These are phyloP conservation scores for Pao palembangensis DNA, from an alignment of 2,113 vertebrate species.

Conservation along the genomic window DNA sequence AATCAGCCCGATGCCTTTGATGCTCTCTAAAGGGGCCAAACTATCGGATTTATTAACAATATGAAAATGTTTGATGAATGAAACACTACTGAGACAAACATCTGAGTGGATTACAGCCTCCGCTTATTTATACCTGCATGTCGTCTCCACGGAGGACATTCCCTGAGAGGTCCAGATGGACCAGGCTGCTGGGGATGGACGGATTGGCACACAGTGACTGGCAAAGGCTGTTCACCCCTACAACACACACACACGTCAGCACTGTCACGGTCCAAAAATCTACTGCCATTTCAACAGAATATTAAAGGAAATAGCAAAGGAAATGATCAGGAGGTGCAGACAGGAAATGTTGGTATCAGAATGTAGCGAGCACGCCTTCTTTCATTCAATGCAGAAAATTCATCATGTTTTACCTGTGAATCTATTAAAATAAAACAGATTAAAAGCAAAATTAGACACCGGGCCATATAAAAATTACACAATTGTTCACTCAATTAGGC, in stretches of 20 bases:
- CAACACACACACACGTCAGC: constrained; percentile 35
- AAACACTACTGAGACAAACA: constrained; percentile 5
- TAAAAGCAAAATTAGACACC: not conserved
- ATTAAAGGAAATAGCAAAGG: constrained; percentile 48
- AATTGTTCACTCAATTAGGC: not conserved
- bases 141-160: constrained; percentile 71
- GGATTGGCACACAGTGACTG: constrained; percentile 74
- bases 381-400: not conserved
- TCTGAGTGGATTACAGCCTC: not conserved
- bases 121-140: constrained; percentile 60
- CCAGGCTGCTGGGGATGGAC: constrained; percentile 68
- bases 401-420: not conserved
- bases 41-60: constrained; percentile 11
- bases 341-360: constrained; percentile 7
- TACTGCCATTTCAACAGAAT: constrained; percentile 45
- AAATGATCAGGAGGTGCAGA: constrained; percentile 39
- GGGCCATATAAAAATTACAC: not conserved
- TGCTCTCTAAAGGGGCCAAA: not conserved
- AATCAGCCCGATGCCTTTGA: not conserved
- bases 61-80: constrained; percentile 15
- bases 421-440: not conserved
- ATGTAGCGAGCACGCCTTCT: not conserved
- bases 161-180: constrained; percentile 76
- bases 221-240: constrained; percentile 74
- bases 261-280: constrained; percentile 24